phyloP scores from a whole-genome alignment of 1,140 invertebrate genomes.

The Bombus waltoni region DNA sequence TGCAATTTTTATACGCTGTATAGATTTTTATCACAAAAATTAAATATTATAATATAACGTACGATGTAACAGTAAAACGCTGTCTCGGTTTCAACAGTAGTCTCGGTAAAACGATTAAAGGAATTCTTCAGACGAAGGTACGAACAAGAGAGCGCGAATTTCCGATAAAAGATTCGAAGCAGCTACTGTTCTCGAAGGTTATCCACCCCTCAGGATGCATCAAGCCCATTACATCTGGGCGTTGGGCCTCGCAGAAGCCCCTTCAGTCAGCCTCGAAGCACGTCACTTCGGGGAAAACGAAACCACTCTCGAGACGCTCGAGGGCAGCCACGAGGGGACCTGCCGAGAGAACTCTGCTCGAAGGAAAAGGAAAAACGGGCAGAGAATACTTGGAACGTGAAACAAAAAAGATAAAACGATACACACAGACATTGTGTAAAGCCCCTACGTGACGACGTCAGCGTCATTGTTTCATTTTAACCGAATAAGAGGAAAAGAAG shows the following conservation, averaged over 20 bases:
- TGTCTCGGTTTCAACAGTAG: neutral
- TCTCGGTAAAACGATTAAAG: neutral
- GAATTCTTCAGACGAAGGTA: neutral
- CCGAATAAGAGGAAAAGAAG: neutral
- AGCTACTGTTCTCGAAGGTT: slow-evolving; percentile 5
- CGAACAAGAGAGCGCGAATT: neutral
- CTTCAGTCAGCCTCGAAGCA: slow-evolving; percentile 25
- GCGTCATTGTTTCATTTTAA: slow-evolving; percentile 3
- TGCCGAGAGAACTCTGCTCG: neutral
- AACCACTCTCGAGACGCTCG: slow-evolving; percentile 34
- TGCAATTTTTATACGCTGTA: too few relatives aligned
- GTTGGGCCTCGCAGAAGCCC: slow-evolving; percentile 17
- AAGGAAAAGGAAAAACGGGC: neutral
- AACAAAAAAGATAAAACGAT: slow-evolving; percentile 4
- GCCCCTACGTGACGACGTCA: slow-evolving; percentile 11
- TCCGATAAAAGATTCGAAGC: neutral
- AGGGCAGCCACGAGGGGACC: slow-evolving; percentile 1
- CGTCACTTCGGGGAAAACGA: slow-evolving; percentile 45
- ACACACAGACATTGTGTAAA: slow-evolving; percentile 23
- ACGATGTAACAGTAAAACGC: neutral
- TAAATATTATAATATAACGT: neutral
- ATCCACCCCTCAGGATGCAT: slow-evolving; percentile 41
- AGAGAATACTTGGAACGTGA: neutral
- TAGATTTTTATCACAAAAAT: neutral
- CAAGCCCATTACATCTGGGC: slow-evolving; percentile 50